Percentiles rank a stretch among this genome's conserved stretches.
These are phyloP conservation scores for Eueides isabella DNA, from an alignment of 1,140 invertebrate species.

Conservation along the genomic window DNA sequence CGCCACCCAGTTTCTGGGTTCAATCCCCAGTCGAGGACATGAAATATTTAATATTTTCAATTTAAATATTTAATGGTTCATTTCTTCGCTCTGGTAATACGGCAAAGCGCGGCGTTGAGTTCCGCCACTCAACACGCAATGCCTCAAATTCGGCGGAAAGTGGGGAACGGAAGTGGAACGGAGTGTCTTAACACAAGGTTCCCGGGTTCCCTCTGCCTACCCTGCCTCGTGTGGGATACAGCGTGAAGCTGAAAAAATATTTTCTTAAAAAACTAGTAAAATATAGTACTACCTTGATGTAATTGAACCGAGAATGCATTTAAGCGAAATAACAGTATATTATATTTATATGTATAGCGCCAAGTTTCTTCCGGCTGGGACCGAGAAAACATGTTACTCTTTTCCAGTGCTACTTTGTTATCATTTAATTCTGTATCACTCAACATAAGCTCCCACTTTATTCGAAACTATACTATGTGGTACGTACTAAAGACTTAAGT, in stretches of 20 bases:
- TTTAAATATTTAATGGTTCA: no score
- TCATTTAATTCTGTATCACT: slow-evolving; percentile 6
- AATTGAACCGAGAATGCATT: not conserved
- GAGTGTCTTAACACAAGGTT: not conserved
- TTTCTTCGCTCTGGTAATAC: no score
- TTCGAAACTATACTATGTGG: not conserved
- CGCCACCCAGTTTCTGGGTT: no score
- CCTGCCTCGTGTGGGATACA: not conserved
- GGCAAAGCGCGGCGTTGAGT: no score
- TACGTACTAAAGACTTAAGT: not conserved
- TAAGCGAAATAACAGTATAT: not conserved
- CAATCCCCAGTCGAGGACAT: no score
- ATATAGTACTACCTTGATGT: not conserved
- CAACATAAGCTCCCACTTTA: not conserved
- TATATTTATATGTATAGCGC: not conserved
- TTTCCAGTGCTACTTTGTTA: slow-evolving; percentile 4
- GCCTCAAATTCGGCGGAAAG: no score
- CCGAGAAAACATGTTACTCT: not conserved
- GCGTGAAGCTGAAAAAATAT: not conserved
- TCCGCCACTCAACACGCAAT: no score
- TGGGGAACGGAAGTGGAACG: no score
- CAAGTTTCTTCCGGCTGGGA: not conserved
- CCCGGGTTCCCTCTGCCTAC: no score
- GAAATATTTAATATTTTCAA: no score
- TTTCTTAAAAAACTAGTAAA: not conserved